These are phyloP conservation scores for Sarcophaga peregrina DNA, from an alignment of 1,140 invertebrate genomes.

Conservation along the genomic window DNA sequence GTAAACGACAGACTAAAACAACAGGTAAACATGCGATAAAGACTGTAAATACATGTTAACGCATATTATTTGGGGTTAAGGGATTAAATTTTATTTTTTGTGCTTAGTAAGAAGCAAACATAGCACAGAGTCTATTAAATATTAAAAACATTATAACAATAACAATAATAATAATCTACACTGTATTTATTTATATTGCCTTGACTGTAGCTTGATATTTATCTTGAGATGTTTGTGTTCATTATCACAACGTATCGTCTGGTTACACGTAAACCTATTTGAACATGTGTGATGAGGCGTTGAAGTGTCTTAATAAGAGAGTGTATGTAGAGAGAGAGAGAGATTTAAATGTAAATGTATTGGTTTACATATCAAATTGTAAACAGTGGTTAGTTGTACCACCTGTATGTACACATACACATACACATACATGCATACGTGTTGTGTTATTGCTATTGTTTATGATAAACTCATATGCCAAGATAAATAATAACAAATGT, in stretches of 20 bases:
- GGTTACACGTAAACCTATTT: neutral
- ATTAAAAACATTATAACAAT: too few species aligned
- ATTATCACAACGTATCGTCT: neutral
- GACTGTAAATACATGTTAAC: too few species aligned
- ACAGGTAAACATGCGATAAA: too few species aligned
- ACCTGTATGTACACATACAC: neutral
- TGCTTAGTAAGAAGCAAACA: too few species aligned
- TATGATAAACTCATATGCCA: too few species aligned
- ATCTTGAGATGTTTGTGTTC: neutral
- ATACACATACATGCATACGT: neutral
- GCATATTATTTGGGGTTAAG: too few species aligned
- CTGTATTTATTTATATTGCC: neutral
- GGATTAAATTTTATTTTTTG: too few species aligned
- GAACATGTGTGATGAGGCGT: neutral
- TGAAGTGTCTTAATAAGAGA: neutral
- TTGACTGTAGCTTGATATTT: neutral
- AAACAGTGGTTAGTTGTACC: neutral
- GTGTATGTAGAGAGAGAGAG: neutral
- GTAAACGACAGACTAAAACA: neutral
- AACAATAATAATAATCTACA: too few species aligned
- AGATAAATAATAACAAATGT: too few species aligned
- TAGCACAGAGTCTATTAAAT: too few species aligned
- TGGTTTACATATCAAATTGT: constrained; percentile 10
- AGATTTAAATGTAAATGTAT: neutral
- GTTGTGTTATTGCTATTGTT: too few species aligned